phyloP scores from a whole-genome alignment of 2,888 invertebrate genomes.

The Branchellion lobata region DNA sequence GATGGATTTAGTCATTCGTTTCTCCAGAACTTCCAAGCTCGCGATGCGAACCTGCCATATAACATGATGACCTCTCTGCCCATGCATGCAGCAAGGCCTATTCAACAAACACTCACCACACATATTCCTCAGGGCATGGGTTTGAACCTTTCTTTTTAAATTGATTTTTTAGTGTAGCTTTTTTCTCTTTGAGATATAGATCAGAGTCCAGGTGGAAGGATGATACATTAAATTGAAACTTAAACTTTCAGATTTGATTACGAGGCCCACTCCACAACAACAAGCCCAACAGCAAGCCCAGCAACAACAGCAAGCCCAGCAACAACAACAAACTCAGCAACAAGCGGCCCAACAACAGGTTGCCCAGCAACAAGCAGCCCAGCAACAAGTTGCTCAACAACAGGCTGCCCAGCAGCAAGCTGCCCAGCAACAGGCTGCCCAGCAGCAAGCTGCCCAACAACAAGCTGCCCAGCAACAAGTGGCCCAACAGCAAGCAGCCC shows the following conservation, averaged over 20 bases:
- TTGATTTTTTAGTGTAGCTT: neutral
- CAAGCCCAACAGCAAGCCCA: constrained; percentile 38
- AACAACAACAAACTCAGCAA: constrained; percentile 13
- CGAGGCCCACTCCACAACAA: constrained; percentile 26
- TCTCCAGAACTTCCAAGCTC: constrained; percentile 17
- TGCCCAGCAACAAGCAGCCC: constrained; percentile 7
- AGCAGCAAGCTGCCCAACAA: constrained; percentile 11
- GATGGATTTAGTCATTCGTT: constrained; percentile 23
- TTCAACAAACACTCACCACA: constrained; percentile 15
- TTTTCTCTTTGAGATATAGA: neutral
- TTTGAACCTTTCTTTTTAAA: neutral
- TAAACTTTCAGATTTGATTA: constrained; percentile 33
- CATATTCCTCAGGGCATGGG: constrained; percentile 13
- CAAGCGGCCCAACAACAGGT: constrained; percentile 36
- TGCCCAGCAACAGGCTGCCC: constrained; percentile 9
- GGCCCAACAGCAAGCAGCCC: constrained; percentile 3
- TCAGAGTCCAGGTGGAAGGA: too few relatives aligned
- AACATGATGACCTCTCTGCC: constrained; percentile 31
- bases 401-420: constrained; percentile 15
- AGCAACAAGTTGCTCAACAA: constrained; percentile 39
- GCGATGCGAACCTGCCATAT: constrained; percentile 21
- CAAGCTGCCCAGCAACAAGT: constrained; percentile 21
- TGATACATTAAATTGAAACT: neutral
- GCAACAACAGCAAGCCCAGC: constrained; percentile 13
- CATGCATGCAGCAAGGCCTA: constrained; percentile 18